phyloP scores from a whole-genome alignment of 2,797 vertebrate species.

The Linurgus olivaceus region DNA sequence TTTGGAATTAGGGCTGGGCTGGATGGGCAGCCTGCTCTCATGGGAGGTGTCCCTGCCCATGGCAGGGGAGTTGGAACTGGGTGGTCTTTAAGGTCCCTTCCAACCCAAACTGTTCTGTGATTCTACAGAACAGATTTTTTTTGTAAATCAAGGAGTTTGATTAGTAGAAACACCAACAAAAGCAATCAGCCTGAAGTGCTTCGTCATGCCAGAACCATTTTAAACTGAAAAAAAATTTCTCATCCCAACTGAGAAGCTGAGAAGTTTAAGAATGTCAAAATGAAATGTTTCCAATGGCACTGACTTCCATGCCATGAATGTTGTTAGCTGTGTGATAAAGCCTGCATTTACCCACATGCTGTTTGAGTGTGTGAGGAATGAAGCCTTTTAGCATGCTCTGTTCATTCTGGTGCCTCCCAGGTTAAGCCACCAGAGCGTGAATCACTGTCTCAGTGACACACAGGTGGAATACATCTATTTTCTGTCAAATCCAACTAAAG shows the following conservation, averaged over 20 bases:
- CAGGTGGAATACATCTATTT: background rate
- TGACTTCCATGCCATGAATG: background rate
- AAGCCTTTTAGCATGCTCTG: background rate
- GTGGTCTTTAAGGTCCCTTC: background rate
- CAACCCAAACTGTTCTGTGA: background rate
- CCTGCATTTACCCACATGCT: background rate
- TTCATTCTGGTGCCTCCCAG: background rate
- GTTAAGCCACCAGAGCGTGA: background rate
- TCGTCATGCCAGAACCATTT: background rate
- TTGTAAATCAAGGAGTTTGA: background rate
- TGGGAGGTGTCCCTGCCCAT: background rate
- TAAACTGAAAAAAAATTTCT: background rate
- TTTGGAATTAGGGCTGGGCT: background rate
- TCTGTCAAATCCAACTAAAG: background rate
- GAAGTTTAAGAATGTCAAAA: background rate
- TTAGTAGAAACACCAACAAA: background rate
- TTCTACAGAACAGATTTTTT: background rate
- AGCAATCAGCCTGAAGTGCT: accelerated
- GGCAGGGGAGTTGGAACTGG: background rate
- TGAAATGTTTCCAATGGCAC: background rate
- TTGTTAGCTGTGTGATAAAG: background rate
- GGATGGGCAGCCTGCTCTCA: background rate
- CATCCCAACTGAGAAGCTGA: background rate
- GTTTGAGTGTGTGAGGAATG: background rate
- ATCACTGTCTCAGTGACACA: background rate